Evolutionary conservation across 2,113 vertebrate species (phyloP).

Genomic region (Casuarius casuarius): DNA sequence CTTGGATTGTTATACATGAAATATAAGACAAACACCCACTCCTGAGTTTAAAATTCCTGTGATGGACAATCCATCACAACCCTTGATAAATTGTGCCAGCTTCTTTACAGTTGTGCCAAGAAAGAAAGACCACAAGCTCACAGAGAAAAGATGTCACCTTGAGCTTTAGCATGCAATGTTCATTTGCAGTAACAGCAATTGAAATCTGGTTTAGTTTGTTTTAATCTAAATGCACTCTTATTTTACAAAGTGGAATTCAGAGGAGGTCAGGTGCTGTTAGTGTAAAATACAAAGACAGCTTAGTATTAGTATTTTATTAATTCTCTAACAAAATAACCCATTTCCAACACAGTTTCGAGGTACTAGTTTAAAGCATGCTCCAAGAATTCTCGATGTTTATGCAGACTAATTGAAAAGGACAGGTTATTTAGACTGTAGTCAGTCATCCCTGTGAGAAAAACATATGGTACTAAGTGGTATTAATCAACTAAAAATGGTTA

Average conservation of each 20-base stretch:
- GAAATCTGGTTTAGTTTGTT: background rate
- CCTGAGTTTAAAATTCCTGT: background rate
- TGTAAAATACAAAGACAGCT: background rate
- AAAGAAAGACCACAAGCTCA: background rate
- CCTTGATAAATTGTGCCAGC: background rate
- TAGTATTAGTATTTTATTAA: background rate
- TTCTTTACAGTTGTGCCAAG: background rate
- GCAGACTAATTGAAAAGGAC: background rate
- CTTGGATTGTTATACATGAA: no score
- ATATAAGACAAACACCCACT: background rate
- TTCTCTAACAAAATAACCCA: background rate
- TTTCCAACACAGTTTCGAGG: background rate
- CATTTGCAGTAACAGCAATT: background rate
- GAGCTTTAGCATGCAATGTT: background rate
- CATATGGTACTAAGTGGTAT: background rate
- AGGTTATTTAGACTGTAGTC: background rate
- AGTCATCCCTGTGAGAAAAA: background rate
- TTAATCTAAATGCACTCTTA: background rate
- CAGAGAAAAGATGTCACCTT: background rate
- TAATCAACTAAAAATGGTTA: background rate
- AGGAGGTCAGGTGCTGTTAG: background rate
- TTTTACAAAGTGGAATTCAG: background rate
- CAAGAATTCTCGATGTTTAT: background rate
- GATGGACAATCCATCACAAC: background rate
- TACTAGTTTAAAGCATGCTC: background rate